These are phyloP conservation scores for Camponotus floridanus DNA, from an alignment of 1,140 invertebrate genomes.

Conservation along the genomic window DNA sequence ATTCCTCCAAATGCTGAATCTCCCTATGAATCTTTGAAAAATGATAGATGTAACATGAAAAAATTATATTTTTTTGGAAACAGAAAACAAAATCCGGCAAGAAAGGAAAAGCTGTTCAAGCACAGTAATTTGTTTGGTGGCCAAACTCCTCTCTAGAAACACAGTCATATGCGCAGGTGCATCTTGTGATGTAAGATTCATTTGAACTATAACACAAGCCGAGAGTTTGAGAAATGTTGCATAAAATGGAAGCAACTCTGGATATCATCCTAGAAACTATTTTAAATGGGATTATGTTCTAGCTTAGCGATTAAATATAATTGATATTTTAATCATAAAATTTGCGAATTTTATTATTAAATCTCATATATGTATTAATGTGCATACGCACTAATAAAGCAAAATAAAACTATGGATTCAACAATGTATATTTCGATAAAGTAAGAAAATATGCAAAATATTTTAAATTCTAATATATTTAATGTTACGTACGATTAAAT, in stretches of 20 bases:
- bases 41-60: background rate
- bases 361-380: too few species aligned
- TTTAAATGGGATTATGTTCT: too few species aligned
- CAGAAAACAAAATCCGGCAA: background rate
- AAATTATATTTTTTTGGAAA: background rate
- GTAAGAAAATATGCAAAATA: background rate
- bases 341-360: too few species aligned
- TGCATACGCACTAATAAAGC: too few species aligned
- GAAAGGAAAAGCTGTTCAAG: background rate
- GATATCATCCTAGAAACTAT: too few species aligned
- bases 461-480: background rate
- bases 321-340: too few species aligned
- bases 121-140: background rate
- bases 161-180: background rate
- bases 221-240: too few species aligned
- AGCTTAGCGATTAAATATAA: too few species aligned
- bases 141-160: background rate
- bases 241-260: too few species aligned
- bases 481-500: background rate
- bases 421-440: background rate
- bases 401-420: too few species aligned
- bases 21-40: background rate
- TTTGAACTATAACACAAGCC: too few species aligned
- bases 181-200: background rate
- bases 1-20: slow-evolving; percentile 7